These are phyloP conservation scores for Camponotus floridanus DNA, from an alignment of 1,140 invertebrate species.

Conservation along the genomic window DNA sequence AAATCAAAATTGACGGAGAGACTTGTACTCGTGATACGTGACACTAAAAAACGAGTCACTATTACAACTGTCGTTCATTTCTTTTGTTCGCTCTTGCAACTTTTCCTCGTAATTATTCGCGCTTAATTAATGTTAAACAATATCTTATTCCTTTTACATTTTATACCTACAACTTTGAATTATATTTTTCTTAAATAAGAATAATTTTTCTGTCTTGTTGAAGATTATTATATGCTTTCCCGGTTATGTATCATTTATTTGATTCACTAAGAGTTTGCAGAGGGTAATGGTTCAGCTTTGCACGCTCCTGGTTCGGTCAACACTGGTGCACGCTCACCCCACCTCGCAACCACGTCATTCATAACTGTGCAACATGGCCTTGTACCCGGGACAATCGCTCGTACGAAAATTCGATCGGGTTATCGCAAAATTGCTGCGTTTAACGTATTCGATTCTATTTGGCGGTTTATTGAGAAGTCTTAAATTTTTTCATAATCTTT, in stretches of 20 bases:
- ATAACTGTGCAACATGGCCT: slow-evolving; percentile 76
- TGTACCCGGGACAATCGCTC: slow-evolving; percentile 49
- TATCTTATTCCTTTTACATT: not conserved
- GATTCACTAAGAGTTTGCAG: not conserved
- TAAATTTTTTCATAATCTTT: not conserved
- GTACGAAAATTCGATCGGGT: slow-evolving; percentile 61
- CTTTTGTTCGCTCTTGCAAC: not conserved
- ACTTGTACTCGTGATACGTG: too few species aligned
- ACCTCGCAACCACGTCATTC: slow-evolving; percentile 78
- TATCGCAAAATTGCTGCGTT: slow-evolving; percentile 22
- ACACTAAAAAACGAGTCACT: not conserved
- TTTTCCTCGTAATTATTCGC: not conserved
- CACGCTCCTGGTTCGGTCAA: slow-evolving; percentile 54
- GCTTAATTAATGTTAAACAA: not conserved
- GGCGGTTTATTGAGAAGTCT: not conserved
- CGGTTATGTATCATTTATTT: not conserved
- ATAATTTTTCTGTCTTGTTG: not conserved
- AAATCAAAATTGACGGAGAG: not conserved
- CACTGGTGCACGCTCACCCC: slow-evolving; percentile 48
- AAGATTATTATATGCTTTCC: not conserved
- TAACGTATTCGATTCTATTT: not conserved
- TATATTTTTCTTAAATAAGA: not conserved
- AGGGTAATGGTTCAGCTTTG: not conserved
- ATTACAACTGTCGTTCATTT: too few species aligned
- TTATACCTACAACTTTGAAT: not conserved